phyloP scores from a whole-genome alignment of 2,888 invertebrate genomes.

The Oasisia sp. region DNA sequence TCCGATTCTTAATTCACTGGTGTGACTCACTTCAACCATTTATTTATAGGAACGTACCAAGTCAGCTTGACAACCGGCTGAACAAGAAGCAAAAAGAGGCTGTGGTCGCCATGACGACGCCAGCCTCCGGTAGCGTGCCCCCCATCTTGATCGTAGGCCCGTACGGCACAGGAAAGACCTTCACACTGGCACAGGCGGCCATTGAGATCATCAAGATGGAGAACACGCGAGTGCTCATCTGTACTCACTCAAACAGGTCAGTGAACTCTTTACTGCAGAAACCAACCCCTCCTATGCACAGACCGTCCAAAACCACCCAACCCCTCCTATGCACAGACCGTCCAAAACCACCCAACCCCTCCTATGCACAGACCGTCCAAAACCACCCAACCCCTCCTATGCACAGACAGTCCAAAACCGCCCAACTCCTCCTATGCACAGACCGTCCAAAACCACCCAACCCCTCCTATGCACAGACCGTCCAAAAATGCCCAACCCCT shows the following conservation, averaged over 20 bases:
- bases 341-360: too few species aligned
- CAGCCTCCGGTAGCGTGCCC: slow-evolving; percentile 37
- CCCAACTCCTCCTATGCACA: too few species aligned
- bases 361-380: too few species aligned
- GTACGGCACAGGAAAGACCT: slow-evolving; percentile 83
- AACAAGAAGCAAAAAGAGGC: slow-evolving; percentile 85
- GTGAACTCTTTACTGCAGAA: background rate
- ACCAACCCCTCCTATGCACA: too few species aligned
- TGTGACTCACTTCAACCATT: background rate
- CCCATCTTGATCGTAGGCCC: slow-evolving; percentile 69
- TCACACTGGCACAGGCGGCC: slow-evolving; percentile 79
- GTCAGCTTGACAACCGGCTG: slow-evolving; percentile 73
- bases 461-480: too few species aligned
- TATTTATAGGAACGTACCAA: slow-evolving; percentile 42
- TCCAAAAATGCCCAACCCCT: too few species aligned
- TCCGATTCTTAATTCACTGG: too few species aligned
- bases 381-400: too few species aligned
- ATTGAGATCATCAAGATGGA: slow-evolving; percentile 75
- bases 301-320: too few species aligned
- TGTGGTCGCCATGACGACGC: slow-evolving; percentile 78
- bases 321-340: too few species aligned
- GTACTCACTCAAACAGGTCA: slow-evolving; percentile 84
- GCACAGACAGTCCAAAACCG: too few species aligned
- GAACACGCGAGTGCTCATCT: slow-evolving; percentile 79
- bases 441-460: too few species aligned